Evolutionary conservation across 1,140 invertebrate species (phyloP), one percentile per base, ranked within the genome.

Genomic region (Diorhabda elongata): DNA sequence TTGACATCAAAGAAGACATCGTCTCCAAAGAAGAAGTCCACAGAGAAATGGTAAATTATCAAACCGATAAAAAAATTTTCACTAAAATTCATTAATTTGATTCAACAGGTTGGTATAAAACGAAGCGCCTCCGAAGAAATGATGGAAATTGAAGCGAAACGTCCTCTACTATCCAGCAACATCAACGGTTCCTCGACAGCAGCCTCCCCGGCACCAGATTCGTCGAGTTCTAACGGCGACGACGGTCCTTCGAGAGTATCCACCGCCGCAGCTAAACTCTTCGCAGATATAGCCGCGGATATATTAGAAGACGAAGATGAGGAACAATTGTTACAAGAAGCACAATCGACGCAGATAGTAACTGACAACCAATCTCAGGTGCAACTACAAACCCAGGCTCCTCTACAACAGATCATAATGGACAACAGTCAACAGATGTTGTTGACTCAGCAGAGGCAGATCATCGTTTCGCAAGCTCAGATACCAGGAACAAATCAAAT

Each of bases 281-380:
- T 90, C 74, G 88, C 89, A 0, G 88, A 89, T 61, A 80, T 91
- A 42, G 89, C 89, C 0, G 89, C 89, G 0, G 89, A 89, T 70
- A 87, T 88, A 64, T 81, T 90, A n/a, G 88, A 89, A 69, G 89
- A 90, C 73, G 89, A 90, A 73, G 88, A 89, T 66, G 69, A 87
- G 52, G 86, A 88, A 58, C 85, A 87, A 8, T 76, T 82, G 44
- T 71, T 77, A 69, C 76, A 78, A 67, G 74, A 77, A 58, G 76
- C 80, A 59, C 74, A 77, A 58, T 61, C 76, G 42, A 58, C 78
- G 44, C 56, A 59, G 43, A 64, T 65, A 8, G 59, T 66, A 42
- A 11, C 73, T 3, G 60, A 52, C 6, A 6, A 52, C 6, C 26
- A 26, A 26, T 26, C 75, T 9, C 59, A 65, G 7, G 61, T 58